Conservation (phyloP, 2,888 invertebrate species). For the Julus scanicus region DNA sequence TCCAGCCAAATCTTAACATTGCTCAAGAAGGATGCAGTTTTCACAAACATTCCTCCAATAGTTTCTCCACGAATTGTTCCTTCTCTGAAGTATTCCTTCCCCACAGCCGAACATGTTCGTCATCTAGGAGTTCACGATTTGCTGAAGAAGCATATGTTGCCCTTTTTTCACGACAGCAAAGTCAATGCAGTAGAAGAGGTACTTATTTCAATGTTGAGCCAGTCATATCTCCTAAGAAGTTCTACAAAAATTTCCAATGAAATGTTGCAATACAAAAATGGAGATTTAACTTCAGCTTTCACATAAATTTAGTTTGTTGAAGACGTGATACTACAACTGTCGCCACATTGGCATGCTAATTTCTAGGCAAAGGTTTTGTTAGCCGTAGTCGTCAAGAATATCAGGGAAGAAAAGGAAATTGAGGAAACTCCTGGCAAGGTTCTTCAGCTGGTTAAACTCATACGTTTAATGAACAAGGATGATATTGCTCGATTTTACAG, state of each 20-base stretch:
- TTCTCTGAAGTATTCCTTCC: conserved; percentile 40
- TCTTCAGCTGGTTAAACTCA: background rate
- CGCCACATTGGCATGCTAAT: background rate
- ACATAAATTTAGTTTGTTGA: too few relatives aligned
- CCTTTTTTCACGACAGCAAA: conserved; percentile 21
- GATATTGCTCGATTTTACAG: conserved; percentile 8
- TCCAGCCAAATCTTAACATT: background rate
- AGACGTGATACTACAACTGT: too few relatives aligned
- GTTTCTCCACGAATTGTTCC: background rate
- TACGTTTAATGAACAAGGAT: background rate
- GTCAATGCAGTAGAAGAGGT: background rate
- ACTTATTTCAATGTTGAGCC: background rate
- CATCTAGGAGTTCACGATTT: background rate
- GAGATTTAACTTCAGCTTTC: too few relatives aligned
- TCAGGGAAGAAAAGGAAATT: background rate
- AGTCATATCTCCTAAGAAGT: too few relatives aligned
- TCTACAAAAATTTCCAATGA: too few relatives aligned
- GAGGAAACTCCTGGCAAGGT: conserved; percentile 1
- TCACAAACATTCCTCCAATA: background rate
- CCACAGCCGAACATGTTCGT: background rate
- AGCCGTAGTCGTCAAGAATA: background rate
- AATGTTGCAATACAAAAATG: background rate
- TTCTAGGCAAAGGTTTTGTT: background rate
- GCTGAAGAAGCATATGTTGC: conserved; percentile 25
- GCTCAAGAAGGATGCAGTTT: background rate